phyloP scores from a whole-genome alignment of 1,140 invertebrate species.

The Camponotus floridanus region DNA sequence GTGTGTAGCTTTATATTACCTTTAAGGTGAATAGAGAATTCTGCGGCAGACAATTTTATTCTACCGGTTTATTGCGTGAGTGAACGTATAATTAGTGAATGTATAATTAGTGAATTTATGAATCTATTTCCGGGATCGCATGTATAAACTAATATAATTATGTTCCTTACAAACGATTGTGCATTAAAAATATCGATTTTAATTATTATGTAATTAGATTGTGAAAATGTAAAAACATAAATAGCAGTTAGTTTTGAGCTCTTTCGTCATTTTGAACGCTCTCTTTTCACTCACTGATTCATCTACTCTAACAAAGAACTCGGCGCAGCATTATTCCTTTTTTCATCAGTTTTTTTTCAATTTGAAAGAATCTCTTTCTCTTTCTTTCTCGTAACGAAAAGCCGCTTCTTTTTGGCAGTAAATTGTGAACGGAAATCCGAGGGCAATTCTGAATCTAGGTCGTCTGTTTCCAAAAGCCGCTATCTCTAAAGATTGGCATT shows the following conservation, averaged over 20 bases:
- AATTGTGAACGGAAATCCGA: constrained; percentile 52
- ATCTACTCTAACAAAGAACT: constrained; percentile 12
- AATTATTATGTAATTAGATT: constrained; percentile 20
- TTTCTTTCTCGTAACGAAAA: constrained; percentile 32
- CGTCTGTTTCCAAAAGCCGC: constrained; percentile 42
- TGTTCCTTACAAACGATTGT: not conserved
- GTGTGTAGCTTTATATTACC: constrained; percentile 2
- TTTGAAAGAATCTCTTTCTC: not conserved
- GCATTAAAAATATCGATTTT: not conserved
- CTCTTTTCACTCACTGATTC: not conserved
- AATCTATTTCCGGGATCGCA: not conserved
- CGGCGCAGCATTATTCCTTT: not conserved
- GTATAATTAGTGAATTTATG: not conserved
- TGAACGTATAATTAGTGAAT: not conserved
- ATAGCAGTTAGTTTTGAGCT: not conserved
- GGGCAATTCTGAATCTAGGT: constrained; percentile 39
- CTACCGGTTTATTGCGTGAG: not conserved
- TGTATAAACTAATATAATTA: not conserved
- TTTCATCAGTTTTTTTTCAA: constrained; percentile 29
- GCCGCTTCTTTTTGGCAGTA: constrained; percentile 43
- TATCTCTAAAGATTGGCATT: constrained; percentile 32
- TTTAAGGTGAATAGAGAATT: not conserved
- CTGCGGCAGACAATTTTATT: constrained; percentile 3
- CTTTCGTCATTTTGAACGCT: not conserved
- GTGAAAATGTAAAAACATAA: not conserved